Base-by-base conservation (phyloP, 2,888 invertebrate species). In the Idaea biselata region DNA sequence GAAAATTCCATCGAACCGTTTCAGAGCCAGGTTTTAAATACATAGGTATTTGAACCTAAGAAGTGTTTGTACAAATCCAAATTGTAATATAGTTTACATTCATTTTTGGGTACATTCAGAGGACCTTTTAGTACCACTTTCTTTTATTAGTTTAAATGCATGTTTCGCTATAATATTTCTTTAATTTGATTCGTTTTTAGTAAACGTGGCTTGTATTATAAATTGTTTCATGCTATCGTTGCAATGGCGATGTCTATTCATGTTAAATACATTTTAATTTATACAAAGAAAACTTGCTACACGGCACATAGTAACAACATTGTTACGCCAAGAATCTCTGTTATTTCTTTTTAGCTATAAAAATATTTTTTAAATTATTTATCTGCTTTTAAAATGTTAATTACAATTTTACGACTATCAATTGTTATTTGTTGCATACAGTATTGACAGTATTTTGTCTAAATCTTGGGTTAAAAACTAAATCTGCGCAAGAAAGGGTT, bases 211-310 rank as follows among this genome's bases (percentile, higher is more conserved):
- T 14, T 58, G 63, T 54, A 55, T 58, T 8, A 54, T 33, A 60
- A 58, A 64, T 59, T 55, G 58, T 57, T 53, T 64, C 64, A 67
- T 65, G 64, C 65, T 54, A 67, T 61, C 58, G 14, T 44, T 44
- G 11, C 44, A 33, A 11, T 33, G 14, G 33, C 32, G 8, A 8
- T 6, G 57, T 31, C 16, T 61, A 66, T 63, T 68, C 60, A 71
- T 69, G 66, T 58, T 44, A 66, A 67, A 71, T 71, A 25, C 25
- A 71, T 71, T 68, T 17, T 63, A 71, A 71, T 69, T 62, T 63
- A 71, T 69, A 66, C 69, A 60, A 67, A 68, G 69, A 67, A 69
- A 69, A 68, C 64, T 55, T 63, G 59, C 63, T 63, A 59, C 63
- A 56, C 56, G 56, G 59, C 63, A 64, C 65, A 65, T 58, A 31